Conservation (phyloP, 2,797 vertebrate genomes). For the Pseudotriccus pelzelni region DNA sequence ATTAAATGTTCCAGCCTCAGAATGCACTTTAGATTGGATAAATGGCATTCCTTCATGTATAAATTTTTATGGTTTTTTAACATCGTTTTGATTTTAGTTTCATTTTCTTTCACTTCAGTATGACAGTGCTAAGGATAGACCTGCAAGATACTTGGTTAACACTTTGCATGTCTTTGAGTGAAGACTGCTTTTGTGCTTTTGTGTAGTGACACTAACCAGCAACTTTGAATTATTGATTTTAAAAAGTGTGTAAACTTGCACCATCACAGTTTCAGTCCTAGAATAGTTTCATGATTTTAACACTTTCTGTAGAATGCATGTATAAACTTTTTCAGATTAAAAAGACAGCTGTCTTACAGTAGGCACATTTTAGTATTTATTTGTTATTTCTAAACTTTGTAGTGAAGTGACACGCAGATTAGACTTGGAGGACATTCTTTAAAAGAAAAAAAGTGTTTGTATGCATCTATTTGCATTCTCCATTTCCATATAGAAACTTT, state of each 20-base stretch:
- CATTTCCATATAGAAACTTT: neutral
- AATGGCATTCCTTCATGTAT: neutral
- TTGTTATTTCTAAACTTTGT: neutral
- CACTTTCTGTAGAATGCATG: neutral
- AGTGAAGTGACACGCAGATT: neutral
- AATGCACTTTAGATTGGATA: neutral
- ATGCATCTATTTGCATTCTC: neutral
- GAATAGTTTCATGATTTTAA: neutral
- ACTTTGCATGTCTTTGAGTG: conserved; percentile 11
- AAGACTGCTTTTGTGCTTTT: neutral
- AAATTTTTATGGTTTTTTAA: neutral
- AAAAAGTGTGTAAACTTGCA: neutral
- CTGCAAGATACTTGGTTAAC: conserved; percentile 46
- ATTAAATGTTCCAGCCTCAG: neutral
- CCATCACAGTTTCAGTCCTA: neutral
- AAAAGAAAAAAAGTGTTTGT: neutral
- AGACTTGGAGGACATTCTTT: neutral
- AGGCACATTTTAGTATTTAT: neutral
- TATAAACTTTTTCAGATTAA: neutral
- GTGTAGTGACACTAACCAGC: neutral
- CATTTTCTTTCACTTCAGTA: conserved; percentile 44
- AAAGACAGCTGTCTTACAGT: neutral
- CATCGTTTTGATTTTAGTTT: neutral
- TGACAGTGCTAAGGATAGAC: conserved; percentile 47
- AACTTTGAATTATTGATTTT: neutral